phyloP scores from a whole-genome alignment of 2,113 vertebrate genomes.

The Picathartes gymnocephalus region DNA sequence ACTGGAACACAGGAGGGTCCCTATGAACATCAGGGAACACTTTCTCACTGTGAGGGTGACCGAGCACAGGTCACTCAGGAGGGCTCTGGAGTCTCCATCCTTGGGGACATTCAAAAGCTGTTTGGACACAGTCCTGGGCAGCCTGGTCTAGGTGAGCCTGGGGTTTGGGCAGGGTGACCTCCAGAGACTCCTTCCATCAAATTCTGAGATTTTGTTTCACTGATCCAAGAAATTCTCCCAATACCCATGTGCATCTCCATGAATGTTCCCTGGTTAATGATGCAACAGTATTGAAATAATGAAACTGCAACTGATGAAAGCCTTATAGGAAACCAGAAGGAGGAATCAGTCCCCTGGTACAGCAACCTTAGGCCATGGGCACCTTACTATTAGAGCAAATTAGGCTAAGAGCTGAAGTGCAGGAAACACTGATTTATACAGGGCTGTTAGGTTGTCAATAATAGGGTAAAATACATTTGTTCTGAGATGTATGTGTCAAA shows the following conservation, averaged over 20 bases:
- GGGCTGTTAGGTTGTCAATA: conserved; percentile 12
- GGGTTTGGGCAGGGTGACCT: neutral
- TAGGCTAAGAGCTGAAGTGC: neutral
- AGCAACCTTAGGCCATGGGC: neutral
- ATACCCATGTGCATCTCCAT: rapidly evolving
- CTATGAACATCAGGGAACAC: neutral
- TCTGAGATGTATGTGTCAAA: conserved; percentile 26
- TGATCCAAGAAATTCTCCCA: neutral
- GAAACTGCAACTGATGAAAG: neutral
- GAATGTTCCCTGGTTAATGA: neutral
- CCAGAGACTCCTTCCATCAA: neutral
- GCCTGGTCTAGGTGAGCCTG: neutral
- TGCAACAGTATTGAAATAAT: neutral
- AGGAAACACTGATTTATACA: neutral
- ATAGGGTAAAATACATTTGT: conserved; percentile 7
- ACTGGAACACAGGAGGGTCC: neutral
- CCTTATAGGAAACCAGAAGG: neutral
- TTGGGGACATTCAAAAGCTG: neutral
- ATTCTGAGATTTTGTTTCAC: neutral
- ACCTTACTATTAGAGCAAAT: neutral
- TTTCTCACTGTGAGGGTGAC: neutral
- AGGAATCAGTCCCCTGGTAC: neutral
- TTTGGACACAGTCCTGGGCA: neutral
- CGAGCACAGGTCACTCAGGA: rapidly evolving
- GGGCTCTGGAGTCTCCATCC: neutral